These are phyloP conservation scores for Aldrovandia affinis DNA, from an alignment of 2,797 vertebrate genomes.

Conservation along the genomic window DNA sequence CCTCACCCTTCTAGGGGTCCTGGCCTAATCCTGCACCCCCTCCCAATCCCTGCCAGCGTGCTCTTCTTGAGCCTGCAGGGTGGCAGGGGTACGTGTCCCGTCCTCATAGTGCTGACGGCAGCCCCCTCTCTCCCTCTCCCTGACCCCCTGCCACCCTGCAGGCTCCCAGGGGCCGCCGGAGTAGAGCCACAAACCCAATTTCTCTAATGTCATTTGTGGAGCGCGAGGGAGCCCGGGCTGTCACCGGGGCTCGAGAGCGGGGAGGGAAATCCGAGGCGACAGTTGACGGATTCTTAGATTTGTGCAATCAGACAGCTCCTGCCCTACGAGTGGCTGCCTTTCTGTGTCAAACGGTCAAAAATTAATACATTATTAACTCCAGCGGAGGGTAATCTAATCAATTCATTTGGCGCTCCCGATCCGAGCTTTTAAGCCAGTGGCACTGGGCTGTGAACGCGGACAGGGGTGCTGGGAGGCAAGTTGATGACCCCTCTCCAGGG, in stretches of 20 bases:
- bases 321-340: conserved; percentile 74
- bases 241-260: conserved; percentile 80
- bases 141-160: conserved; percentile 47
- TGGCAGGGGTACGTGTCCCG: conserved; percentile 3
- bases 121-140: conserved; percentile 25
- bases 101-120: conserved; percentile 45
- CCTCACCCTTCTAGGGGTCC: background rate
- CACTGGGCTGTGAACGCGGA: conserved; percentile 69
- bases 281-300: conserved; percentile 96
- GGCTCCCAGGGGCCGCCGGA: conserved; percentile 82
- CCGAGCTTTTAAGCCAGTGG: conserved; percentile 70
- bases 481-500: background rate
- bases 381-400: conserved; percentile 82
- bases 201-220: conserved; percentile 96
- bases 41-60: background rate
- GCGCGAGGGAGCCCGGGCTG: conserved; percentile 87
- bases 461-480: background rate
- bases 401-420: conserved; percentile 79
- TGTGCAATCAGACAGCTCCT: conserved; percentile 92
- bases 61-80: conserved; percentile 4
- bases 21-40: conserved; percentile 2
- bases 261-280: conserved; percentile 87
- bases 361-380: conserved; percentile 97
- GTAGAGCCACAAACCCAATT: conserved; percentile 92
- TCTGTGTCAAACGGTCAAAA: conserved; percentile 86